phyloP scores from a whole-genome alignment of 64 coral and sea anemone species.

The Pocillopora damicornis region DNA sequence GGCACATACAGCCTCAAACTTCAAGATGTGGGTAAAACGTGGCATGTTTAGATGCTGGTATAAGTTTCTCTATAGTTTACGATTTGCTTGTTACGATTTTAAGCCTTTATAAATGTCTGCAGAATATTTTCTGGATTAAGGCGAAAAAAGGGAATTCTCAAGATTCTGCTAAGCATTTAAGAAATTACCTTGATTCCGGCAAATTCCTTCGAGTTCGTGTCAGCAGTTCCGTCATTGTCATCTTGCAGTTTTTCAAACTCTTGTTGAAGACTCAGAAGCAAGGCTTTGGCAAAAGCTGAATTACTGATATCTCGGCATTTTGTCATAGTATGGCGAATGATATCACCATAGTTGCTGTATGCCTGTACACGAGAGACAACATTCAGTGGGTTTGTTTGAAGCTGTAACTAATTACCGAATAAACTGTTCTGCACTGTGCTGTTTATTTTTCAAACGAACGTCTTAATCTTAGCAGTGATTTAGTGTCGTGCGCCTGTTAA shows the following conservation, averaged over 20 bases:
- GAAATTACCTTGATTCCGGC: conserved; percentile 49
- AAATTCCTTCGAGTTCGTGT: conserved; percentile 62
- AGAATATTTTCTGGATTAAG: no score
- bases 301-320: conserved; percentile 91
- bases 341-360: conserved; percentile 91
- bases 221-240: conserved; percentile 27
- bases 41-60: no score
- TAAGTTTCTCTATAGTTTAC: no score
- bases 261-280: conserved; percentile 59
- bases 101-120: no score
- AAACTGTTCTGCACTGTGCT: no score
- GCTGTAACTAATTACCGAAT: background rate
- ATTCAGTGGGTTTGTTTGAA: background rate
- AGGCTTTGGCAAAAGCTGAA: conserved; percentile 59
- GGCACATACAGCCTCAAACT: no score
- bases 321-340: conserved; percentile 84
- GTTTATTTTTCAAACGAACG: no score
- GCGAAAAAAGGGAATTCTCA: background rate
- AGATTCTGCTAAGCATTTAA: no score
- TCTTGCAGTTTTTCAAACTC: conserved; percentile 58
- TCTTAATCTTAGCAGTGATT: no score
- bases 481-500: no score
- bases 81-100: no score
- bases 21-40: no score
- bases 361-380: conserved; percentile 32